Conservation (phyloP, 2,888 invertebrate genomes). For the Scrobipalpa costella region DNA sequence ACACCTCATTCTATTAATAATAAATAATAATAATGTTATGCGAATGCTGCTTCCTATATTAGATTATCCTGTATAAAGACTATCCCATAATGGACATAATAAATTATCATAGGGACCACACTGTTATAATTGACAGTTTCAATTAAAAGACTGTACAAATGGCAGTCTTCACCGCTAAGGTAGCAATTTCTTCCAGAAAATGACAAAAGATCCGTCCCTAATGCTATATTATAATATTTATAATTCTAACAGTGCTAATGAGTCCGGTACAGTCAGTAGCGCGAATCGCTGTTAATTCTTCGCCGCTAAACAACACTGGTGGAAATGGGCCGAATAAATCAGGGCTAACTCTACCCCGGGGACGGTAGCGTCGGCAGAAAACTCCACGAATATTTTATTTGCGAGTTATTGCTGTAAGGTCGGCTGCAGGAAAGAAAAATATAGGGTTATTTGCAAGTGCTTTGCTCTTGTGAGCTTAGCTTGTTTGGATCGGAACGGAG, state of each 20-base stretch:
- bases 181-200: not conserved
- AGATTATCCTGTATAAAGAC: too few relatives aligned
- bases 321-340: conserved; percentile 75
- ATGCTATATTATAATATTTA: not conserved
- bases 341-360: conserved; percentile 63
- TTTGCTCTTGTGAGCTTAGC: not conserved
- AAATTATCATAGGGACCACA: too few relatives aligned
- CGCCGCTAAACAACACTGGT: conserved; percentile 41
- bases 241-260: conserved; percentile 13
- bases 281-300: conserved; percentile 42
- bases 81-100: too few relatives aligned
- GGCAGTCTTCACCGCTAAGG: too few relatives aligned
- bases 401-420: conserved; percentile 14
- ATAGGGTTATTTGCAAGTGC: not conserved
- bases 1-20: too few relatives aligned
- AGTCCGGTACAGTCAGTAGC: conserved; percentile 16
- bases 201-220: too few relatives aligned
- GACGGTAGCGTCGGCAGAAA: conserved; percentile 54
- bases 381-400: conserved; percentile 28
- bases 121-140: too few relatives aligned
- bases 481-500: too few relatives aligned
- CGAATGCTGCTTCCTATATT: too few relatives aligned
- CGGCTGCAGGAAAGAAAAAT: conserved; percentile 1
- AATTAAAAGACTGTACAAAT: too few relatives aligned
- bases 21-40: too few relatives aligned